These are phyloP conservation scores for Eciton burchellii DNA, from an alignment of 1,140 invertebrate species.

Conservation along the genomic window DNA sequence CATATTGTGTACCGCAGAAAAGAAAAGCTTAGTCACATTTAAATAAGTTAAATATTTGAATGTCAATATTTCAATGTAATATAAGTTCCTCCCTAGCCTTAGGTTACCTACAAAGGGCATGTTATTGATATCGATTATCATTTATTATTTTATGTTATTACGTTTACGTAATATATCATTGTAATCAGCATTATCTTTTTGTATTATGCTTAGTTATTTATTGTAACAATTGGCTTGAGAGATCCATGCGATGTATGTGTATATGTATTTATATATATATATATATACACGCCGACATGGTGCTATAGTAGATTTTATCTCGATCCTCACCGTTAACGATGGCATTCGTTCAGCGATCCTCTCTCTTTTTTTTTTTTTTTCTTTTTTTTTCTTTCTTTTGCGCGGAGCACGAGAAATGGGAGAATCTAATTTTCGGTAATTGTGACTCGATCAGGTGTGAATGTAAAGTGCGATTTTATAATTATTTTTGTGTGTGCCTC, in stretches of 20 bases:
- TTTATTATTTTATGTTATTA: slow-evolving; percentile 65
- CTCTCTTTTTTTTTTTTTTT: background rate
- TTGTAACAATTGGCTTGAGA: slow-evolving; percentile 63
- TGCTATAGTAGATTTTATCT: slow-evolving; percentile 46
- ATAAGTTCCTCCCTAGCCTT: slow-evolving; percentile 68
- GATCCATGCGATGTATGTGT: slow-evolving; percentile 62
- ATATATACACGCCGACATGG: slow-evolving; percentile 59
- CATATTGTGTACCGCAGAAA: slow-evolving; percentile 49
- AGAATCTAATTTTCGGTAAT: slow-evolving; percentile 37
- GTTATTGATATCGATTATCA: slow-evolving; percentile 64
- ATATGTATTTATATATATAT: too few species aligned
- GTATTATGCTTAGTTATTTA: slow-evolving; percentile 71
- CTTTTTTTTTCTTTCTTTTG: background rate
- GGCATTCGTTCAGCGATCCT: slow-evolving; percentile 33
- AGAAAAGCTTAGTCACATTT: slow-evolving; percentile 68
- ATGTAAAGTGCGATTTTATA: slow-evolving; percentile 69
- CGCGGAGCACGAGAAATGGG: slow-evolving; percentile 20
- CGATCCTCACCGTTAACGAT: slow-evolving; percentile 21
- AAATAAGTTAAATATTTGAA: too few species aligned
- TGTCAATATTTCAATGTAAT: slow-evolving; percentile 50
- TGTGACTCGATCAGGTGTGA: slow-evolving; percentile 54
- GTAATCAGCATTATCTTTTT: slow-evolving; percentile 57
- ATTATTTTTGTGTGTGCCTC: slow-evolving; percentile 59
- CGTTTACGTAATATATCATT: slow-evolving; percentile 56
- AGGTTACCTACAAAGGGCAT: slow-evolving; percentile 71